phyloP scores from a whole-genome alignment of 37 sponge, comb jelly and placozoan genomes.

The Eunapius fragilis region DNA sequence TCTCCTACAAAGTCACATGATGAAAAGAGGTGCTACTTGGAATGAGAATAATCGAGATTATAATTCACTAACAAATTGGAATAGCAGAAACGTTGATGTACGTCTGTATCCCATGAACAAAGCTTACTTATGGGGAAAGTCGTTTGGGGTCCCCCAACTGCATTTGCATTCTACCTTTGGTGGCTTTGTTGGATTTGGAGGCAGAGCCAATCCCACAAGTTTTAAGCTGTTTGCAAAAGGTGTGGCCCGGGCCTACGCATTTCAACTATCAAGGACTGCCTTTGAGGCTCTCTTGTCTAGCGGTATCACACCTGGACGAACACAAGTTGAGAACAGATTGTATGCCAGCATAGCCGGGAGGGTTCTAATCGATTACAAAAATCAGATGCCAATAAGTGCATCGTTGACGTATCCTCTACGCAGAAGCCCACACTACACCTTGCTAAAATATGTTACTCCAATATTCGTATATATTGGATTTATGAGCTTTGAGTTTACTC shows the following conservation, averaged over 20 bases:
- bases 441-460: not conserved
- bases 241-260: constrained; percentile 33
- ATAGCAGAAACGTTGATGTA: constrained; percentile 34
- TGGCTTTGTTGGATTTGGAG: constrained; percentile 56
- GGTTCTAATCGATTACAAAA: not conserved
- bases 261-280: constrained; percentile 25
- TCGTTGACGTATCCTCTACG: not conserved
- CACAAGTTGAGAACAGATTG: not conserved
- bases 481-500: not conserved
- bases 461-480: not conserved
- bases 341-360: not conserved
- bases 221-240: constrained; percentile 48
- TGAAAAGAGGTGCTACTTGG: not conserved
- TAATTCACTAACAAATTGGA: constrained; percentile 31
- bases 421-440: not conserved
- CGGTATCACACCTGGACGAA: not conserved
- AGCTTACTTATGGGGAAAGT: constrained; percentile 69
- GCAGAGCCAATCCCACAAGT: not conserved
- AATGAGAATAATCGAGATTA: constrained; percentile 6
- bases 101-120: constrained; percentile 44
- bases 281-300: not conserved
- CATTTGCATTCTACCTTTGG: constrained; percentile 41
- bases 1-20: not conserved
- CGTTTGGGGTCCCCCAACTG: constrained; percentile 40
- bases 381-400: not conserved